Conservation (phyloP, 1,140 invertebrate genomes). For the Temnothorax curvispinosus region DNA sequence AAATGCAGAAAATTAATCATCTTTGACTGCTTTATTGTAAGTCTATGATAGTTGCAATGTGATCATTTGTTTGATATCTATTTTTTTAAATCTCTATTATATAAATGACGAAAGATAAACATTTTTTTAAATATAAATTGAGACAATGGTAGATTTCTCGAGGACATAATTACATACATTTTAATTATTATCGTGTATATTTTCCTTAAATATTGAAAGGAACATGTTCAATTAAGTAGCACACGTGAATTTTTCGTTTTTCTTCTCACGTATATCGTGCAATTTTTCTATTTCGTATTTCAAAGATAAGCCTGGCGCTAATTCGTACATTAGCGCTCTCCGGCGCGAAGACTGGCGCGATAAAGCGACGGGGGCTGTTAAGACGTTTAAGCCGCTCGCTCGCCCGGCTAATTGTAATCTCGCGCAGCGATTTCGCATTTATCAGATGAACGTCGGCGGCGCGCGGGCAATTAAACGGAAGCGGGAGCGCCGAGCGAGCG, state of each 20-base stretch:
- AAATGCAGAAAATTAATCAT: not conserved
- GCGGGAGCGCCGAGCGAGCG: constrained; percentile 37
- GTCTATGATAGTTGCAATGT: not conserved
- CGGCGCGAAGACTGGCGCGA: constrained; percentile 34
- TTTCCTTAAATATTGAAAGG: not conserved
- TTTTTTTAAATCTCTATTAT: too few species aligned
- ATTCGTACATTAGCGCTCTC: constrained; percentile 52
- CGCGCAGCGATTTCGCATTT: constrained; percentile 59
- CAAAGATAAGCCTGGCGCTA: constrained; percentile 37
- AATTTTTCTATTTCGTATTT: constrained; percentile 44
- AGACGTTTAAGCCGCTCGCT: constrained; percentile 57
- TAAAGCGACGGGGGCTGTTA: constrained; percentile 46
- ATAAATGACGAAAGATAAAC: too few species aligned
- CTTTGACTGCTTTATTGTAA: not conserved
- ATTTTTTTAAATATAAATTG: too few species aligned
- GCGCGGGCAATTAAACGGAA: constrained; percentile 59
- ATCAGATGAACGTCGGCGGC: constrained; percentile 58
- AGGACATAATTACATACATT: not conserved
- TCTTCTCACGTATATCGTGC: not conserved
- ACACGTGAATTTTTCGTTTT: not conserved
- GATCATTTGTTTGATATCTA: too few species aligned
- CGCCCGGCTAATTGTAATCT: constrained; percentile 59
- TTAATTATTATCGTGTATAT: not conserved
- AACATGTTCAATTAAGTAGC: not conserved
- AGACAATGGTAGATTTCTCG: not conserved